phyloP scores from a whole-genome alignment of 92 coral and sea anemone genomes.

The Meandrina meandrites region DNA sequence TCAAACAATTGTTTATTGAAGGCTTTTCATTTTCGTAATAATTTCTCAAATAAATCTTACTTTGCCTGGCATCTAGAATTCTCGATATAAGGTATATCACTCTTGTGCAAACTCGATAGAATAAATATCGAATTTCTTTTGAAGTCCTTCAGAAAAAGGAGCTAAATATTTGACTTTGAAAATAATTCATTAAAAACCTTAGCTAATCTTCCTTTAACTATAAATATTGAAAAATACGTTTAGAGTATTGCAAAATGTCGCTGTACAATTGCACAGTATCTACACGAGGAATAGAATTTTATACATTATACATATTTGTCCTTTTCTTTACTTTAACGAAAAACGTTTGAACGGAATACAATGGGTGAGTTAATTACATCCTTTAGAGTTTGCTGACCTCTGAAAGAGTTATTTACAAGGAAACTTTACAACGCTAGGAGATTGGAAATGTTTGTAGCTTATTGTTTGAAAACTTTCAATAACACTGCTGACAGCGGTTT shows the following conservation, averaged over 20 bases:
- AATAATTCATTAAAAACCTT: conserved; percentile 92
- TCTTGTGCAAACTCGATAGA: conserved; percentile 68
- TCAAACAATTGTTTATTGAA: conserved; percentile 36
- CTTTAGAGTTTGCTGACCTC: background rate
- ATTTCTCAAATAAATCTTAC: conserved; percentile 45
- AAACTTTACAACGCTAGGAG: conserved; percentile 16
- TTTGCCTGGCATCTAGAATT: conserved; percentile 42
- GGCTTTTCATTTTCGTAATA: conserved; percentile 20
- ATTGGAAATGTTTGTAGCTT: background rate
- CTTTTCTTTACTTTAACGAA: background rate
- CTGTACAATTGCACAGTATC: conserved; percentile 69
- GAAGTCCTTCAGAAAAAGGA: conserved; percentile 39
- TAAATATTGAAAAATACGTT: conserved; percentile 93
- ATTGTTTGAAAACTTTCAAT: background rate
- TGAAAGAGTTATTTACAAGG: conserved; percentile 22
- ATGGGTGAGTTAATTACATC: background rate
- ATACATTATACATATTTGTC: conserved; percentile 34
- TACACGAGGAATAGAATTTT: conserved; percentile 47
- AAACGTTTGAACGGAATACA: background rate
- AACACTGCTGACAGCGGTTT: background rate
- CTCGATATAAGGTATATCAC: conserved; percentile 52
- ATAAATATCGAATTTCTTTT: conserved; percentile 62
- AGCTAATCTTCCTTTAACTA: conserved; percentile 74
- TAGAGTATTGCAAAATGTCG: conserved; percentile 68
- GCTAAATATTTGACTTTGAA: conserved; percentile 73